Evolutionary conservation across 64 coral and sea anemone species (phyloP), one percentile per base, ranked within the genome.

Genomic region (Actinia equina): DNA sequence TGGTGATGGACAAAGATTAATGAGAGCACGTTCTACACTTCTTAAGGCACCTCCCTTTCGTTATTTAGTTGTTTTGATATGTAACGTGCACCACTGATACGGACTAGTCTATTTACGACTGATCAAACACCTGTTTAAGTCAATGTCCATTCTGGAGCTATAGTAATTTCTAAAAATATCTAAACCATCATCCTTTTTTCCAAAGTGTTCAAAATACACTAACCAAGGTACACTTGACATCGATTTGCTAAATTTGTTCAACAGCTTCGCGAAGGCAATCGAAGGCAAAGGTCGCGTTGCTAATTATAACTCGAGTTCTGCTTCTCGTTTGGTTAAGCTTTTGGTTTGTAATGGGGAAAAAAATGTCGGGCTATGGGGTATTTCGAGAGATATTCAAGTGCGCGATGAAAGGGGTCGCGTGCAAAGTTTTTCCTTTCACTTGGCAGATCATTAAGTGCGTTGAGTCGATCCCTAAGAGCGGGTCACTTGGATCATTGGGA

Each of bases 361-460:
- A 26, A 74, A 74, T 74, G 69, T 41, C 69, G 69, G n/a, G 12
- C 26, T 74, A 74, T 74, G 69, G 69, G 69, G 69, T 41, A 74
- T 52, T 81, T 81, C 20, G 49, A 52, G 78, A 44, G 26, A 74
- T 12, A 18, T 44, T 81, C 42, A 52, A 81, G 78, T 81, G 49
- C 6, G 13, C 78, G 78, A 19, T 81, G 78, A 81, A 81, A 81
- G 49, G 41, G 22, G 78, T 81, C 78, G 78, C 78, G 78, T 81
- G 78, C 45, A 52, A 81, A 49, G 37, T 44, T 46, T 52, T 44
- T 49, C 52, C 17, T 52, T 44, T 51, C 78, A 52, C 49, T 81
- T 81, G 78, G 78, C 78, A 81, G 78, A 44, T 81, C 78, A 74
- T 74, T 81, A 81, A 49, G 78, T 52, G 27, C 43, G 45, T 81